Conservation (phyloP, 2,797 vertebrate genomes). For the Picus viridis region DNA sequence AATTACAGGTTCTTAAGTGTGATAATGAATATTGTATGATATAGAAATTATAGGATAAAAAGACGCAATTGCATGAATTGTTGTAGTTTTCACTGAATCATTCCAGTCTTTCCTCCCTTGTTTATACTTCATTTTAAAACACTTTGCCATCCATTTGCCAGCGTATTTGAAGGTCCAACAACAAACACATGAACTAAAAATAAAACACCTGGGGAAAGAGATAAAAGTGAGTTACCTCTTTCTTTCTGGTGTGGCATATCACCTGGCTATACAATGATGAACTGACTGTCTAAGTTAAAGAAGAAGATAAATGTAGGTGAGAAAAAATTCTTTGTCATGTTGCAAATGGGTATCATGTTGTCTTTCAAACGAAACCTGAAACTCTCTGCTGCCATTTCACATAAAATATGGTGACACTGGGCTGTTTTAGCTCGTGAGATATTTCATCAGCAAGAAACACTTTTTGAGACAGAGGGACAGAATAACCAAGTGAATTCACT, state of each 20-base stretch:
- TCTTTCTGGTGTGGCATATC: slow-evolving; percentile 6
- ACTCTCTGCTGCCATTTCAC: slow-evolving; percentile 18
- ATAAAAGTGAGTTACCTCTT: not conserved
- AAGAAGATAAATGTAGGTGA: slow-evolving; percentile 7
- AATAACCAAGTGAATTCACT: slow-evolving; percentile 49
- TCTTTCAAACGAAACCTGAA: slow-evolving; percentile 38
- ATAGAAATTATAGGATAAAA: not conserved
- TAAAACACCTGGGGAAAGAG: not conserved
- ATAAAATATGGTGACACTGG: slow-evolving; percentile 45
- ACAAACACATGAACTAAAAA: not conserved
- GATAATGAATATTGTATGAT: not conserved
- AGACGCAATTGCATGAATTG: not conserved
- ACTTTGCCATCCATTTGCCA: not conserved
- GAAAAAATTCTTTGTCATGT: slow-evolving; percentile 40
- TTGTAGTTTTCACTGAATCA: not conserved
- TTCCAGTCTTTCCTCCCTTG: not conserved
- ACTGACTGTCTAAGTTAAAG: slow-evolving; percentile 22
- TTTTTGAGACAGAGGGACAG: slow-evolving; percentile 32
- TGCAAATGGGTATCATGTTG: slow-evolving; percentile 30
- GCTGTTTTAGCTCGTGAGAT: slow-evolving; percentile 66
- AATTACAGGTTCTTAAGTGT: not conserved
- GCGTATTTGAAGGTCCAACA: not conserved
- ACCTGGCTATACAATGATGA: not conserved
- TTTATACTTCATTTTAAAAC: not conserved
- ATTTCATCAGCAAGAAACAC: slow-evolving; percentile 40